phyloP scores from a whole-genome alignment of 1,140 invertebrate species.

The Pinna nobilis region DNA sequence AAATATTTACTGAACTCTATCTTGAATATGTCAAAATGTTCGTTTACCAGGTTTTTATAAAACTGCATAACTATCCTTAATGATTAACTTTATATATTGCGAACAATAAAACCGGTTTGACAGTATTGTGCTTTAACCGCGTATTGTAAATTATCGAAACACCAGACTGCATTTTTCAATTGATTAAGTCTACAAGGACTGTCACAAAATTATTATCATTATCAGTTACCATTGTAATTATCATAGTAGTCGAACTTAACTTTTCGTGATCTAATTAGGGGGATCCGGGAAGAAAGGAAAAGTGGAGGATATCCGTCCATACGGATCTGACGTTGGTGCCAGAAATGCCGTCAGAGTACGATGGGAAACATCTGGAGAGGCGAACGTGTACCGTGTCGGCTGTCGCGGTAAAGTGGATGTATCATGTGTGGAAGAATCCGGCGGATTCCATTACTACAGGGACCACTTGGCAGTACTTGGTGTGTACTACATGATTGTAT shows the following conservation, averaged over 20 bases:
- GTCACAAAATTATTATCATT: not conserved
- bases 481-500: too few relatives aligned
- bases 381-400: constrained; percentile 79
- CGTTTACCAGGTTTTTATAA: too few relatives aligned
- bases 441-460: constrained; percentile 85
- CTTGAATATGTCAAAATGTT: too few relatives aligned
- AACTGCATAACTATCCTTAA: too few relatives aligned
- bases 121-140: too few relatives aligned
- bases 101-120: too few relatives aligned
- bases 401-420: constrained; percentile 92
- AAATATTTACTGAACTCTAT: too few relatives aligned
- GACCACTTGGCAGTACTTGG: constrained; percentile 88
- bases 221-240: not conserved
- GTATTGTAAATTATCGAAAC: too few relatives aligned
- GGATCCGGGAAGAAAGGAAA: constrained; percentile 82
- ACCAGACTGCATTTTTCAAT: too few relatives aligned
- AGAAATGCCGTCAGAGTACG: constrained; percentile 89
- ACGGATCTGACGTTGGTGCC: constrained; percentile 91
- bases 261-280: constrained; percentile 56
- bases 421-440: constrained; percentile 83
- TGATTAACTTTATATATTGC: too few relatives aligned
- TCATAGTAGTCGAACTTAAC: too few relatives aligned
- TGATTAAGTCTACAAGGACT: too few relatives aligned
- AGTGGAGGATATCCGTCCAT: constrained; percentile 88
- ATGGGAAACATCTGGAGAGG: constrained; percentile 80